These are phyloP conservation scores for Octonoba sinensis DNA, from an alignment of 2,888 invertebrate genomes.

Conservation along the genomic window DNA sequence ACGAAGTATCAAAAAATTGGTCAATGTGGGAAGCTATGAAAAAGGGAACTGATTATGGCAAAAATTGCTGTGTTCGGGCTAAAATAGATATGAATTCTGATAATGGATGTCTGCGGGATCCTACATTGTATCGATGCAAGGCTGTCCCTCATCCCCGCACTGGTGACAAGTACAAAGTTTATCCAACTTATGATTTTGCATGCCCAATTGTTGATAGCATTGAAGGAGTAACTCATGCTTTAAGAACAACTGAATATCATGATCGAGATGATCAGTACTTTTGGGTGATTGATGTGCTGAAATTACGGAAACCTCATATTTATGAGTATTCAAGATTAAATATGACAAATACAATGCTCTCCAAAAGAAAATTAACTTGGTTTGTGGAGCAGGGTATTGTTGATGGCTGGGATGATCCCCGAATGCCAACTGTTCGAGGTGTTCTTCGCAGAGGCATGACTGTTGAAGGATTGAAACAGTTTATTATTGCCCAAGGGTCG, in stretches of 20 bases:
- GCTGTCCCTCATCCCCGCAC: constrained; percentile 94
- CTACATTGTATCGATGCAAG: constrained; percentile 98
- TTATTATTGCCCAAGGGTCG: constrained; percentile 96
- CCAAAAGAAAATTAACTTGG: constrained; percentile 97
- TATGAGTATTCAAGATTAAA: constrained; percentile 97
- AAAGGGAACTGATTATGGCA: constrained; percentile 82
- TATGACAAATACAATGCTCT: constrained; percentile 97
- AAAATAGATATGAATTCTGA: constrained; percentile 97
- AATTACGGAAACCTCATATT: constrained; percentile 89
- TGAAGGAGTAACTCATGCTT: constrained; percentile 96
- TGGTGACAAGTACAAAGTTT: constrained; percentile 96
- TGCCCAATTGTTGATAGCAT: constrained; percentile 98
- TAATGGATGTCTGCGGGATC: constrained; percentile 98
- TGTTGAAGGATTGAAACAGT: constrained; percentile 95
- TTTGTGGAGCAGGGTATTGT: constrained; percentile 94
- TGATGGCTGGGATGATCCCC: constrained; percentile 98
- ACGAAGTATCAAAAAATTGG: constrained; percentile 86
- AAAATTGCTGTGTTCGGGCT: constrained; percentile 92
- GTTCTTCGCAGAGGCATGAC: constrained; percentile 96
- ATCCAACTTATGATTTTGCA: constrained; percentile 99
- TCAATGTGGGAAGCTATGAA: constrained; percentile 96
- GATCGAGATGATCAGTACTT: constrained; percentile 98
- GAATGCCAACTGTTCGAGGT: constrained; percentile 98
- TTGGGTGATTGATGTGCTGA: constrained; percentile 89
- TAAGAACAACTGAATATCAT: constrained; percentile 98